phyloP scores from a whole-genome alignment of 2,888 invertebrate genomes.

The Xylophagus ater region DNA sequence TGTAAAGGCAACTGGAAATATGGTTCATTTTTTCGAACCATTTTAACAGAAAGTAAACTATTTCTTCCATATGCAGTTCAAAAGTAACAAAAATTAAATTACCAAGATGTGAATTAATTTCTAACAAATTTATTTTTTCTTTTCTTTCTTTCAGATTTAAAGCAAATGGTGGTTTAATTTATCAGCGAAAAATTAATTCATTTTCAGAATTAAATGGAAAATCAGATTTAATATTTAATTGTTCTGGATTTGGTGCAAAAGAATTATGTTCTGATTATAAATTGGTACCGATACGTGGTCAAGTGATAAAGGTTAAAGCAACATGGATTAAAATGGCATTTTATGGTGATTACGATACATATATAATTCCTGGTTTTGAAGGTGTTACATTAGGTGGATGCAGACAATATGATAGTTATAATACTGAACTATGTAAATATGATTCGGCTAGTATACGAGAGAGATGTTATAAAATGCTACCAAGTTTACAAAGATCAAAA shows the following conservation, averaged over 20 bases:
- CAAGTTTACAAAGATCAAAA: conserved; percentile 49
- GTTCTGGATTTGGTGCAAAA: conserved; percentile 74
- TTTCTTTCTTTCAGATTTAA: conserved; percentile 40
- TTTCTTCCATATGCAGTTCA: conserved; percentile 71
- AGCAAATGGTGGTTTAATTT: conserved; percentile 51
- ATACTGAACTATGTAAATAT: conserved; percentile 51
- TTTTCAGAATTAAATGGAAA: conserved; percentile 48
- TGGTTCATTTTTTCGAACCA: conserved; percentile 70
- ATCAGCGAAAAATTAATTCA: conserved; percentile 45
- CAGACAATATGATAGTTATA: conserved; percentile 70
- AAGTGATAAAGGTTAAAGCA: conserved; percentile 68
- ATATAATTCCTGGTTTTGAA: conserved; percentile 68
- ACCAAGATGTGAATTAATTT: background rate
- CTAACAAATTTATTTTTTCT: background rate
- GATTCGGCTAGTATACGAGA: conserved; percentile 68
- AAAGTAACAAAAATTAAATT: conserved; percentile 41
- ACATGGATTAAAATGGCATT: conserved; percentile 86
- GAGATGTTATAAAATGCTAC: conserved; percentile 64
- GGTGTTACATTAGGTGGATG: conserved; percentile 75
- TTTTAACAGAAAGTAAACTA: conserved; percentile 59
- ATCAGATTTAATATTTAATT: conserved; percentile 71
- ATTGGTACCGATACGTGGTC: conserved; percentile 72
- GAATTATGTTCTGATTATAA: conserved; percentile 61
- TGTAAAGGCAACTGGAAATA: conserved; percentile 69
- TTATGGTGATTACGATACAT: conserved; percentile 76